A percentile compares a stretch with the other conserved stretches of the same genome.
These are phyloP conservation scores for Cherax destructor DNA, from an alignment of 1,140 invertebrate genomes.

Conservation along the genomic window DNA sequence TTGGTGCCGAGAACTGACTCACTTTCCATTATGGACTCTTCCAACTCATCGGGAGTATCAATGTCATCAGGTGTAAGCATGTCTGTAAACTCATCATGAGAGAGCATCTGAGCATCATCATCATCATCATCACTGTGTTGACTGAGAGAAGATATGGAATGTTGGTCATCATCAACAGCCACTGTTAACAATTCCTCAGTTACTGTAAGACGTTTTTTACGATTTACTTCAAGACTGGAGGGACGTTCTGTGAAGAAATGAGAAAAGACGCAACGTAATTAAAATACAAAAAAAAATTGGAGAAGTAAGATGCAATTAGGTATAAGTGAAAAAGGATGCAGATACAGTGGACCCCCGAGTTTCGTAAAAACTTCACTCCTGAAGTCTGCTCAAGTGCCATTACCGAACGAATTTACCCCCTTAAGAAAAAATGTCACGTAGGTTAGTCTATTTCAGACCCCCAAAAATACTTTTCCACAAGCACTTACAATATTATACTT, in stretches of 20 bases:
- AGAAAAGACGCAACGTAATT: neutral
- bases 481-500: too few relatives aligned
- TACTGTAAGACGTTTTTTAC: conserved; percentile 61
- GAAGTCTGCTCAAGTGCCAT: too few relatives aligned
- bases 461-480: too few relatives aligned
- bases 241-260: conserved; percentile 44
- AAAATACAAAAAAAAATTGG: neutral
- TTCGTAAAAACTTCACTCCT: too few relatives aligned
- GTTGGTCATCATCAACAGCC: conserved; percentile 67
- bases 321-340: too few relatives aligned
- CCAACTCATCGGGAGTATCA: conserved; percentile 77
- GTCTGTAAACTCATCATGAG: conserved; percentile 70
- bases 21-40: conserved; percentile 76
- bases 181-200: conserved; percentile 58
- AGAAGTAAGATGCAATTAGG: too few relatives aligned
- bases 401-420: too few relatives aligned
- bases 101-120: conserved; percentile 71
- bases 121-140: conserved; percentile 68
- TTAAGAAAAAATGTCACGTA: too few relatives aligned
- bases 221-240: conserved; percentile 59
- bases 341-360: too few relatives aligned
- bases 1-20: conserved; percentile 59
- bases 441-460: too few relatives aligned
- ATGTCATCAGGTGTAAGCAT: conserved; percentile 73
- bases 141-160: conserved; percentile 69